phyloP scores from a whole-genome alignment of 2,888 invertebrate genomes.

The Rhingia rostrata region DNA sequence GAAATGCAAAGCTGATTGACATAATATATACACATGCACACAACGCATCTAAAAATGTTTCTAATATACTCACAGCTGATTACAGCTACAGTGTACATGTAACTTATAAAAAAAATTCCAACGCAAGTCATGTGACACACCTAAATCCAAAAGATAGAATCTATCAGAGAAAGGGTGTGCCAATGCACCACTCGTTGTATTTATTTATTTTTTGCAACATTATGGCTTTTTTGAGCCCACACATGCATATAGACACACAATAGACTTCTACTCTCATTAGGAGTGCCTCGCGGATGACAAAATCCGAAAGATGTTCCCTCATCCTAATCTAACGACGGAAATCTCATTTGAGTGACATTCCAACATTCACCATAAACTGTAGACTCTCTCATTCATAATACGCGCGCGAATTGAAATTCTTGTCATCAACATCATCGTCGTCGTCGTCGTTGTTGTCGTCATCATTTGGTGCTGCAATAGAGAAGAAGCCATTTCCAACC shows the following conservation, averaged over 20 bases:
- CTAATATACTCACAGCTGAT: constrained; percentile 19
- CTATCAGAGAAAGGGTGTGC: constrained; percentile 51
- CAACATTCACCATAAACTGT: constrained; percentile 8
- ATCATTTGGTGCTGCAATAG: background rate
- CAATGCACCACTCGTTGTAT: constrained; percentile 17
- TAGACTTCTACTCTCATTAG: constrained; percentile 42
- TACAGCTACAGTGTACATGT: constrained; percentile 2
- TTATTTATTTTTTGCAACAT: constrained; percentile 12
- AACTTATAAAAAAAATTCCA: constrained; percentile 10
- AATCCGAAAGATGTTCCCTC: constrained; percentile 36
- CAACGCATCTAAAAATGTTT: constrained; percentile 20
- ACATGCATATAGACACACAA: background rate
- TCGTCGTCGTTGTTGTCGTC: background rate
- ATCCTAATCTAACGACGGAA: constrained; percentile 36
- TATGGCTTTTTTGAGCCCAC: constrained; percentile 34
- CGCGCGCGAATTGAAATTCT: constrained; percentile 60
- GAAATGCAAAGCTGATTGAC: constrained; percentile 56
- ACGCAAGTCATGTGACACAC: constrained; percentile 49
- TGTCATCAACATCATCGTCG: constrained; percentile 51
- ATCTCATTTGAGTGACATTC: constrained; percentile 59
- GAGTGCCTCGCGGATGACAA: constrained; percentile 44
- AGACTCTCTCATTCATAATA: constrained; percentile 61
- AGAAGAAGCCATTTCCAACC: constrained; percentile 20
- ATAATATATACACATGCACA: constrained; percentile 6
- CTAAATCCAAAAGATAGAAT: constrained; percentile 45